Evolutionary conservation across 2,113 vertebrate genomes (phyloP).

Genomic region (Hippocampus comes): DNA sequence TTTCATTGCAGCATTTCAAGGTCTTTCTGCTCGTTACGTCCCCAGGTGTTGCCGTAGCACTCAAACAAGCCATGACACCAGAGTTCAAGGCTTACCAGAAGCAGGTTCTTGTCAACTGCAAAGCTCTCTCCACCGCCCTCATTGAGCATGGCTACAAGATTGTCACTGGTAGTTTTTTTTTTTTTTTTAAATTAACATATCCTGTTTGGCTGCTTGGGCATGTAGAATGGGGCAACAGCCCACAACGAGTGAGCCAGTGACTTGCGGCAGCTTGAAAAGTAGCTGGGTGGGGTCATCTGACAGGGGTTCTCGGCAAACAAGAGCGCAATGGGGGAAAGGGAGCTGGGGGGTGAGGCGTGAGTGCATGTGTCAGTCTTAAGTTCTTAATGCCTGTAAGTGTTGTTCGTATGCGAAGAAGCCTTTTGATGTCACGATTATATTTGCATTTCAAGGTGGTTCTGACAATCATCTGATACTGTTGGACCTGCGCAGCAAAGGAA

Average conservation of each 20-base stretch:
- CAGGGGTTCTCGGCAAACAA: too few species aligned
- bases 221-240: not conserved
- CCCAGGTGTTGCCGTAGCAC: constrained; percentile 86
- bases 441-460: constrained; percentile 81
- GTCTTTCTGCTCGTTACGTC: not conserved
- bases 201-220: too few species aligned
- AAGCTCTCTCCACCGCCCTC: constrained; percentile 68
- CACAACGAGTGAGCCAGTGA: too few species aligned
- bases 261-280: too few species aligned
- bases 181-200: too few species aligned
- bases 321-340: too few species aligned
- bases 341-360: too few species aligned
- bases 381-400: not conserved
- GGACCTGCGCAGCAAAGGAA: constrained; percentile 86
- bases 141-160: constrained; percentile 83
- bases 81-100: constrained; percentile 89
- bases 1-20: not conserved
- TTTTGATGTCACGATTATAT: not conserved
- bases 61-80: constrained; percentile 86
- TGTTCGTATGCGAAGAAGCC: not conserved
- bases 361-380: too few species aligned
- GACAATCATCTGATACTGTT: constrained; percentile 94
- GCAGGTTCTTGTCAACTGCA: constrained; percentile 89
- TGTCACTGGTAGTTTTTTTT: constrained; percentile 78
- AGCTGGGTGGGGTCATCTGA: too few species aligned